phyloP scores from a whole-genome alignment of 2,113 vertebrate species.

The Sebastes schlegelii region DNA sequence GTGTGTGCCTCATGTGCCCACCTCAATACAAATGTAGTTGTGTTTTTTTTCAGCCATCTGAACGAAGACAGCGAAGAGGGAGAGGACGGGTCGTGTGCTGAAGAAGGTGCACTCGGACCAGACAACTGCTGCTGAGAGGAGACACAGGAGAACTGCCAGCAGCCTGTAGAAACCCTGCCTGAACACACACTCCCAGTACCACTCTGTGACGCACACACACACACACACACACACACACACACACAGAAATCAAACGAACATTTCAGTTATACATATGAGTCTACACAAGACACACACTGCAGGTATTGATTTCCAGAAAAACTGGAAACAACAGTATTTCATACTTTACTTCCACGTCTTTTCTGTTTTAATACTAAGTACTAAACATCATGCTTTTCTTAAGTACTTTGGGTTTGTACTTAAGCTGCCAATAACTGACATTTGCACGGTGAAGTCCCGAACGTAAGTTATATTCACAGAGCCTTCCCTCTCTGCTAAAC shows the following conservation, averaged over 20 bases:
- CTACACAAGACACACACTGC: background rate
- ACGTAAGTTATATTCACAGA: no score
- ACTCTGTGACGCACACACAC: slow-evolving; percentile 84
- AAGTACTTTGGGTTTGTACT: no score
- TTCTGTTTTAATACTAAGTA: no score
- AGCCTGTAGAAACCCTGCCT: slow-evolving; percentile 87
- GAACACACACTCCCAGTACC: slow-evolving; percentile 95
- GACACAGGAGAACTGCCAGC: slow-evolving; percentile 87
- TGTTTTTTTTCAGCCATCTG: slow-evolving; percentile 91
- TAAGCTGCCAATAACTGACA: no score
- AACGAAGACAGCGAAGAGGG: slow-evolving; percentile 93
- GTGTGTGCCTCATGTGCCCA: slow-evolving; percentile 63
- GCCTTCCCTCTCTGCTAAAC: no score
- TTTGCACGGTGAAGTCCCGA: no score
- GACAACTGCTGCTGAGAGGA: slow-evolving; percentile 91
- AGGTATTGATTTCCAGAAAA: background rate
- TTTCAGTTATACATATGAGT: no score
- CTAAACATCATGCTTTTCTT: no score
- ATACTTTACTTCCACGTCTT: no score
- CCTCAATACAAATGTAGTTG: slow-evolving; percentile 95
- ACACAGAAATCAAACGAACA: background rate
- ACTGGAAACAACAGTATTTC: no score
- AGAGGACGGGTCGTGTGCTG: slow-evolving; percentile 91
- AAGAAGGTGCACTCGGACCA: slow-evolving; percentile 99
- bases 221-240: slow-evolving; percentile 21